Evolutionary conservation across 2,797 vertebrate genomes (phyloP).

Genomic region (Brotula barbata): DNA sequence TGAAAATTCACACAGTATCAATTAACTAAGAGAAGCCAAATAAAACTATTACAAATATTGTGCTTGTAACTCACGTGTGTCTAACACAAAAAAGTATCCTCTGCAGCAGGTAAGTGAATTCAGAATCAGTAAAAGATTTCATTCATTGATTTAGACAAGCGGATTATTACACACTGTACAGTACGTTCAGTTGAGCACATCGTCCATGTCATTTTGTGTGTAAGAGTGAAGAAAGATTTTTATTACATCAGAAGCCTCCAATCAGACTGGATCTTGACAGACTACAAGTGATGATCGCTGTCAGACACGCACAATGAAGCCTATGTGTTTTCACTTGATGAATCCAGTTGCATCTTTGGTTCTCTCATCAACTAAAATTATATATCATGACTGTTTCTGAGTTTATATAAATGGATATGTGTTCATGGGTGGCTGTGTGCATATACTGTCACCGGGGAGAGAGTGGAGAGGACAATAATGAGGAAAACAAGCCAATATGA

Average conservation of each 20-base stretch:
- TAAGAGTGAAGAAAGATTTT: constrained; percentile 31
- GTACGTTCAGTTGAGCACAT: too few relatives aligned
- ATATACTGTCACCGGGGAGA: not conserved
- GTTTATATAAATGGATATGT: not conserved
- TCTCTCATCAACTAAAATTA: constrained; percentile 10
- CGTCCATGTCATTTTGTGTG: too few relatives aligned
- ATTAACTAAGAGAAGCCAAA: constrained; percentile 29
- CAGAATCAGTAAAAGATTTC: not conserved
- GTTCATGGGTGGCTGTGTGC: not conserved
- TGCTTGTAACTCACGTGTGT: constrained; percentile 35
- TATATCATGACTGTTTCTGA: not conserved
- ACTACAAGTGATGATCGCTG: constrained; percentile 4
- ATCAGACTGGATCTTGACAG: constrained; percentile 28
- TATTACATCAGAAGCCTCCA: constrained; percentile 18
- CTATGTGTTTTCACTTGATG: constrained; percentile 4
- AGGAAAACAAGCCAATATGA: not conserved
- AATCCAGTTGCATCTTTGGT: constrained; percentile 8
- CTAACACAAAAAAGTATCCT: not conserved
- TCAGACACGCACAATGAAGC: constrained; percentile 21
- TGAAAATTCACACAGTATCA: not conserved
- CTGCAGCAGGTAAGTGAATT: not conserved
- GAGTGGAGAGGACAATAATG: not conserved
- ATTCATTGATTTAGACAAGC: not conserved
- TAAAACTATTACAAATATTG: constrained; percentile 25
- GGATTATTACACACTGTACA: not conserved